A percentile compares a stretch with the other conserved stretches of the same genome.
These are phyloP conservation scores for Stegophylla sp. DNA, from an alignment of 2,888 invertebrate species.

Conservation along the genomic window DNA sequence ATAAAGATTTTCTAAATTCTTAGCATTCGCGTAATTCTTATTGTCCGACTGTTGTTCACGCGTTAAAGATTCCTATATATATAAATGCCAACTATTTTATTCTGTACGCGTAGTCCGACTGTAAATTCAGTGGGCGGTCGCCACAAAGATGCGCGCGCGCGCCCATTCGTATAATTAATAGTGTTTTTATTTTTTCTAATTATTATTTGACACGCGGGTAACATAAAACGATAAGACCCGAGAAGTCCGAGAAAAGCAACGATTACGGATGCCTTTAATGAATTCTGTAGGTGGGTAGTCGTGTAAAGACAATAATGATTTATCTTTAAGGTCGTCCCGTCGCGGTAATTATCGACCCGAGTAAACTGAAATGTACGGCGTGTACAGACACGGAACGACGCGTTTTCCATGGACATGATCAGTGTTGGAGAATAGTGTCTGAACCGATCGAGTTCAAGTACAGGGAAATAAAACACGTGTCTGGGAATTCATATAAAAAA, in stretches of 20 bases:
- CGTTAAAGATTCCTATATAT: too few relatives aligned
- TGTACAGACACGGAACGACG: not conserved
- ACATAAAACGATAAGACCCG: not conserved
- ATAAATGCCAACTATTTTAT: too few relatives aligned
- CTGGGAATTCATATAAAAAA: too few relatives aligned
- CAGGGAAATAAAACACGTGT: not conserved
- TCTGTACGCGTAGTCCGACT: too few relatives aligned
- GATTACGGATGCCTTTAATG: too few relatives aligned
- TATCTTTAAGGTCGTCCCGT: not conserved
- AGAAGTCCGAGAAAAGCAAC: not conserved
- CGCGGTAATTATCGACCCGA: not conserved
- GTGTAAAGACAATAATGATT: not conserved
- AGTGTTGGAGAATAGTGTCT: not conserved
- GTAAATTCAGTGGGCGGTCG: not conserved
- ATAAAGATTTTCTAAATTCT: too few relatives aligned
- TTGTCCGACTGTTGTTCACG: too few relatives aligned
- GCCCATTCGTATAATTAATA: not conserved
- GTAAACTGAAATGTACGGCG: not conserved
- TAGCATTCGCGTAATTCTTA: too few relatives aligned
- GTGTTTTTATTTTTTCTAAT: not conserved
- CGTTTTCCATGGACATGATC: not conserved
- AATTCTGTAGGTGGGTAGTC: not conserved
- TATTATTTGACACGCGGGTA: not conserved
- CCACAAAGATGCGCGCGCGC: not conserved
- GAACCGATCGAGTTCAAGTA: not conserved